Evolutionary conservation across 92 coral and sea anemone genomes (phyloP).

Genomic region (Umimayanthus chanpuru): DNA sequence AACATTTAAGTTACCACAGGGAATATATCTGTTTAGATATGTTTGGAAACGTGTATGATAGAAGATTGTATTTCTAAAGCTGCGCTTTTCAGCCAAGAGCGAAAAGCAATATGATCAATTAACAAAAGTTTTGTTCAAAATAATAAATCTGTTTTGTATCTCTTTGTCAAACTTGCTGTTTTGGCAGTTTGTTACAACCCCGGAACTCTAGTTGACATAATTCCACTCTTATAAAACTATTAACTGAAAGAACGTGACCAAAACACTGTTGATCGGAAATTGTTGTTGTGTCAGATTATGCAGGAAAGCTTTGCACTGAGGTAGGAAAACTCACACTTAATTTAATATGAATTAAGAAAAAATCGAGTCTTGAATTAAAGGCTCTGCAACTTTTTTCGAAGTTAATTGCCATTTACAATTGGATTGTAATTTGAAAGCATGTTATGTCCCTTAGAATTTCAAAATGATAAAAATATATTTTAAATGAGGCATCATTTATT

Average conservation of each 20-base stretch:
- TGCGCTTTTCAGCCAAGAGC: neutral
- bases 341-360: too few relatives aligned
- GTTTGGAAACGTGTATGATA: too few relatives aligned
- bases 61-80: too few relatives aligned
- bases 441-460: neutral
- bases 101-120: neutral
- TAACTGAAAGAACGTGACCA: neutral
- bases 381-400: too few relatives aligned
- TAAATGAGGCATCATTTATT: neutral
- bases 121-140: neutral
- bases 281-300: neutral
- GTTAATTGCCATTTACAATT: too few relatives aligned
- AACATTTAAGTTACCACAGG: too few relatives aligned
- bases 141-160: neutral
- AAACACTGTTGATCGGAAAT: neutral
- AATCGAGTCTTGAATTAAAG: too few relatives aligned
- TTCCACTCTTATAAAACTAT: neutral
- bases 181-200: neutral
- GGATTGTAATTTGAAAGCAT: too few relatives aligned
- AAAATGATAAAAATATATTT: too few relatives aligned
- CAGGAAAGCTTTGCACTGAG: neutral
- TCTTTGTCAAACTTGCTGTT: neutral
- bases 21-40: neutral
- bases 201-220: neutral
- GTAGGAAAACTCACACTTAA: too few relatives aligned